phyloP scores from a whole-genome alignment of 2,113 vertebrate genomes.

The Oreotrochilus melanogaster region DNA sequence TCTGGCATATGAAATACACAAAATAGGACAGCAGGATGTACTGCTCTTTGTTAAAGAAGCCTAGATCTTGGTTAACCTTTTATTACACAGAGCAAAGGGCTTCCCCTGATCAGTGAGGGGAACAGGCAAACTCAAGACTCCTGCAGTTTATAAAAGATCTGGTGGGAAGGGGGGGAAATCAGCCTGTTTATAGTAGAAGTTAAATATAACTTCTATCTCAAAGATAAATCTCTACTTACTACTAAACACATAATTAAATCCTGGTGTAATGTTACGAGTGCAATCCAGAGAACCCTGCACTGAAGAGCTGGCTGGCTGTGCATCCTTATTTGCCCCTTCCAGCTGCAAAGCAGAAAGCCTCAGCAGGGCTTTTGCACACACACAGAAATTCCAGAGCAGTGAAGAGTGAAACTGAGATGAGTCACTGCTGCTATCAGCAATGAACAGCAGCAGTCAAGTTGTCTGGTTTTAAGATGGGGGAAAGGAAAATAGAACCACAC shows the following conservation, averaged over 20 bases:
- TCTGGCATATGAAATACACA: neutral
- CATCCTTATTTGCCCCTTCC: rapidly evolving
- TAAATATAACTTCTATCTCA: neutral
- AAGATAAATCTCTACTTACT: neutral
- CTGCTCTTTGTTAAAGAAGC: neutral
- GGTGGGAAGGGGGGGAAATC: rapidly evolving
- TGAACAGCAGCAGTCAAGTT: neutral
- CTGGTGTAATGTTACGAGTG: neutral
- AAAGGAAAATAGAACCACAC: neutral
- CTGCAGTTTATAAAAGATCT: neutral
- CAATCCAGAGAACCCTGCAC: neutral
- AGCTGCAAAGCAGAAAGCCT: neutral
- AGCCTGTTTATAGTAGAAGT: neutral
- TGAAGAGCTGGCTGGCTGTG: neutral
- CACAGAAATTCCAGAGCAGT: neutral
- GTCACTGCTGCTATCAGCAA: neutral
- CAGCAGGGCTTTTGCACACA: neutral
- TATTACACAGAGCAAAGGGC: neutral
- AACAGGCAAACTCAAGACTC: neutral
- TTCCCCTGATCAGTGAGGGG: neutral
- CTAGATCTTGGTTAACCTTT: neutral
- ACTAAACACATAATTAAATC: neutral
- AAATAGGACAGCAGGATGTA: neutral
- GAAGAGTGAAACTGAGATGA: neutral
- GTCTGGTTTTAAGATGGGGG: neutral